phyloP scores from a whole-genome alignment of 2,888 invertebrate species.

The Taphrorychus bicolor region DNA sequence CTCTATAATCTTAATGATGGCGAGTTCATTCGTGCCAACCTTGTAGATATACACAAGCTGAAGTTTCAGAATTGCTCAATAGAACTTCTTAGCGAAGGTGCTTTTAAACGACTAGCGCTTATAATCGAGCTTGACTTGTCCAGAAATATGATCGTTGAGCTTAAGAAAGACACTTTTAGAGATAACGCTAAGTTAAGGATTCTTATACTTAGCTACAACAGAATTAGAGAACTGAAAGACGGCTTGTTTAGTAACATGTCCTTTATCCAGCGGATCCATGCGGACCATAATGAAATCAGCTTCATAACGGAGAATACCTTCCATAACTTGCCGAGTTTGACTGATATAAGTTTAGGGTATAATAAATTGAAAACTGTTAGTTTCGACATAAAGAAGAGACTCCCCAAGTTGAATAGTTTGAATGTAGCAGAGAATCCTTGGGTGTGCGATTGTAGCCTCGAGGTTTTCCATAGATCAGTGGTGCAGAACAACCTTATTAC shows the following conservation, averaged over 20 bases:
- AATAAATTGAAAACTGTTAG: slow-evolving; percentile 75
- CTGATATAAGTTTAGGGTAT: slow-evolving; percentile 72
- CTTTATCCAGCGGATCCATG: slow-evolving; percentile 76
- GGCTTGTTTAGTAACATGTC: slow-evolving; percentile 78
- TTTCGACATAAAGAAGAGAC: slow-evolving; percentile 68
- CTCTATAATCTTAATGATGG: slow-evolving; percentile 71
- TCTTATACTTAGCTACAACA: slow-evolving; percentile 77
- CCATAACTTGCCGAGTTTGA: slow-evolving; percentile 64
- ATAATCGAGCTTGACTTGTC: slow-evolving; percentile 86
- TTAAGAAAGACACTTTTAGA: slow-evolving; percentile 74
- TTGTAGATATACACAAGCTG: slow-evolving; percentile 84
- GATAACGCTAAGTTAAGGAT: slow-evolving; percentile 75
- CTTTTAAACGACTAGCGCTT: slow-evolving; percentile 77
- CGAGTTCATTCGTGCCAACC: slow-evolving; percentile 72
- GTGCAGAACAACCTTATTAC: slow-evolving; percentile 77
- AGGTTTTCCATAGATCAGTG: slow-evolving; percentile 79
- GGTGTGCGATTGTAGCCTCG: slow-evolving; percentile 87
- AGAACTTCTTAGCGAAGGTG: slow-evolving; percentile 73
- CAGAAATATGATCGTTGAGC: slow-evolving; percentile 70
- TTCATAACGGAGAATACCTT: slow-evolving; percentile 71
- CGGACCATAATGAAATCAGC: slow-evolving; percentile 77
- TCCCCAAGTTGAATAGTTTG: slow-evolving; percentile 74
- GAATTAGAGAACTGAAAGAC: slow-evolving; percentile 74
- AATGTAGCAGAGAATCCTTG: slow-evolving; percentile 84
- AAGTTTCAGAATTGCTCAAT: slow-evolving; percentile 78